Evolutionary conservation across 2,113 vertebrate genomes (phyloP), one percentile per base, ranked within the genome.

Genomic region (Nothobranchius furzeri): DNA sequence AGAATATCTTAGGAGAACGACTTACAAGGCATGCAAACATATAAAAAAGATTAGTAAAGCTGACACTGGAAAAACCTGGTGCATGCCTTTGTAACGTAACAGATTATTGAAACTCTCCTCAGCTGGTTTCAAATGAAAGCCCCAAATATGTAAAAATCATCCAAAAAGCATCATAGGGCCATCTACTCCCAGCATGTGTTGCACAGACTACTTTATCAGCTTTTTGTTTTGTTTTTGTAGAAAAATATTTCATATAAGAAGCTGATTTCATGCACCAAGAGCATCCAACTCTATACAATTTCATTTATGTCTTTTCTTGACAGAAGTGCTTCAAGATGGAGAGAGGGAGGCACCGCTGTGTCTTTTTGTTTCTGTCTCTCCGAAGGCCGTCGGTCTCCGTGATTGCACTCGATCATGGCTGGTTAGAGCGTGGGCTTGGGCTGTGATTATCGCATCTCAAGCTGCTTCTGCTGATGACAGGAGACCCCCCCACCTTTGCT

Each of bases 351-450:
- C 12, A 66, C 75, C 3, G 51, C 74, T 77, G 70, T 65, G 61
- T 70, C 75, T 77, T 82, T 80, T 78, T 74, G 57, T 68, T 80
- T 57, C 54, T 24, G 12, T 75, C 68, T 52, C 43, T 45, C 51
- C 60, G 60, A 60, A 52, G 57, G 76, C 57, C 64, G 73, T 64
- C 57, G 14, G 7, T 76, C 64, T 78, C 15, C 75, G 70, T 90
- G 91, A 91, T 90, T 91, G 87, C 83, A 74, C 75, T 88, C 78
- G 42, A 65, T 84, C 61, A 75, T 60, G 49, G 75, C 68, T 82
- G 79, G 71, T 89, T 82, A 87, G 84, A 0, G 42, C 17, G 45
- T 43, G 9, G 43, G 51, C 43, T 68, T 53, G 40, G 68, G 61
- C 75, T 59, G 76, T 90, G 84, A 89, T 88, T 87, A 87, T 77